phyloP scores from a whole-genome alignment of 2,113 vertebrate species.

The Neogale vison region DNA sequence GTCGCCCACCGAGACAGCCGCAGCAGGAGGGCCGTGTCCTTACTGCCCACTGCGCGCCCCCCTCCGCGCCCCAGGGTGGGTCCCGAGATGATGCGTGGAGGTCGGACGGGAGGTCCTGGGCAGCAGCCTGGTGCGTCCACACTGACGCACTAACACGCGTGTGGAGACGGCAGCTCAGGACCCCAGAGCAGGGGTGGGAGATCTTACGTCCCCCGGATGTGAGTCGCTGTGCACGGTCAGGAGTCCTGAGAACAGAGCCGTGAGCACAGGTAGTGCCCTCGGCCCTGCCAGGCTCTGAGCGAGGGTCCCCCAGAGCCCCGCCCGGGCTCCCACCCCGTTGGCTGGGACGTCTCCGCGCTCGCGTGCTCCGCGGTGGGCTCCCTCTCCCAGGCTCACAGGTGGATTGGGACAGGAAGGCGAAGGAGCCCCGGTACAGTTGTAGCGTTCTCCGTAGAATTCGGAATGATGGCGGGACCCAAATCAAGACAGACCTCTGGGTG shows the following conservation, averaged over 20 bases:
- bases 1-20: not conserved
- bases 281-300: not conserved
- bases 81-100: not conserved
- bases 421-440: not conserved
- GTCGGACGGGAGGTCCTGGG: not conserved
- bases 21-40: not conserved
- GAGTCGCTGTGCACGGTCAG: not conserved
- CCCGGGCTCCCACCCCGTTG: not conserved
- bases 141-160: not conserved
- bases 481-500: accelerated
- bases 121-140: not conserved
- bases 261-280: not conserved
- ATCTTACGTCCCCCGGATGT: not conserved
- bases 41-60: not conserved
- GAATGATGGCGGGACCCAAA: accelerated
- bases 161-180: not conserved
- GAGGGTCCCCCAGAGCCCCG: not conserved
- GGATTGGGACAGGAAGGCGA: not conserved
- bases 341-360: not conserved
- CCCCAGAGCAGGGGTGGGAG: not conserved
- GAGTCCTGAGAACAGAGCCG: not conserved
- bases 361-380: accelerated
- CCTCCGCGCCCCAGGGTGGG: not conserved
- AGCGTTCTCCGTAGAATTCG: not conserved
- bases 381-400: not conserved